Percentiles rank a stretch among this genome's conserved stretches.
Evolutionary conservation across 2,797 vertebrate species (phyloP).

Genomic region (Stomatorhinus walkeri): DNA sequence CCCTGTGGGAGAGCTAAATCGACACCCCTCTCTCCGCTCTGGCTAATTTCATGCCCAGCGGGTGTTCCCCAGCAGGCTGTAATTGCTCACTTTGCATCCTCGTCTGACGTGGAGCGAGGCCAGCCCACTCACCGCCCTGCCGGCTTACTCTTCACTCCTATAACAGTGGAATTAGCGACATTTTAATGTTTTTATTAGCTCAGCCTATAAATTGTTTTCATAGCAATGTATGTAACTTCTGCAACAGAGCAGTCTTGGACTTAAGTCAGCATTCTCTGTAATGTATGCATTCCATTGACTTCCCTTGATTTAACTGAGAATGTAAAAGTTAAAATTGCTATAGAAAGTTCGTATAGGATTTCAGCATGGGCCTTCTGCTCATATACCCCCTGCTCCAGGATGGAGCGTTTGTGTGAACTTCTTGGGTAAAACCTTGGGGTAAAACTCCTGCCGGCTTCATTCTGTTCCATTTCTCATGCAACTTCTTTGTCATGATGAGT

Average conservation of each 20-base stretch:
- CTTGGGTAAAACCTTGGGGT: background rate
- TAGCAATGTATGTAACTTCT: background rate
- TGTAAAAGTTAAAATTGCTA: background rate
- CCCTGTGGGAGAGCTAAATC: slow-evolving; percentile 41
- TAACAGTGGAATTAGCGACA: background rate
- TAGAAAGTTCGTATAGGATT: background rate
- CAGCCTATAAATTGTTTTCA: background rate
- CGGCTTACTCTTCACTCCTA: background rate
- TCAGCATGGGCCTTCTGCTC: background rate
- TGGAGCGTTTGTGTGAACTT: background rate
- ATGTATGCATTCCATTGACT: background rate
- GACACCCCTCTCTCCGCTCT: slow-evolving; percentile 36
- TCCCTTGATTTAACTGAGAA: background rate
- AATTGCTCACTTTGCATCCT: slow-evolving; percentile 31
- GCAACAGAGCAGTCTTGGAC: background rate
- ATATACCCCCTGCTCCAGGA: background rate
- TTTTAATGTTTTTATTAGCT: background rate
- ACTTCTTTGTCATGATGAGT: background rate
- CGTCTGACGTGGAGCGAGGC: background rate
- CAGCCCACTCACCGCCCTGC: slow-evolving; percentile 19
- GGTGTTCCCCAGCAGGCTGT: slow-evolving; percentile 28
- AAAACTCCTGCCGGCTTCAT: background rate
- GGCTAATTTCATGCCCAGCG: slow-evolving; percentile 51
- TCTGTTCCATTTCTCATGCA: background rate
- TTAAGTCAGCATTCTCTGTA: background rate